A percentile compares a stretch with the other conserved stretches of the same genome.
Evolutionary conservation across 2,797 vertebrate species (phyloP).

Genomic region (Taeniopygia guttata): DNA sequence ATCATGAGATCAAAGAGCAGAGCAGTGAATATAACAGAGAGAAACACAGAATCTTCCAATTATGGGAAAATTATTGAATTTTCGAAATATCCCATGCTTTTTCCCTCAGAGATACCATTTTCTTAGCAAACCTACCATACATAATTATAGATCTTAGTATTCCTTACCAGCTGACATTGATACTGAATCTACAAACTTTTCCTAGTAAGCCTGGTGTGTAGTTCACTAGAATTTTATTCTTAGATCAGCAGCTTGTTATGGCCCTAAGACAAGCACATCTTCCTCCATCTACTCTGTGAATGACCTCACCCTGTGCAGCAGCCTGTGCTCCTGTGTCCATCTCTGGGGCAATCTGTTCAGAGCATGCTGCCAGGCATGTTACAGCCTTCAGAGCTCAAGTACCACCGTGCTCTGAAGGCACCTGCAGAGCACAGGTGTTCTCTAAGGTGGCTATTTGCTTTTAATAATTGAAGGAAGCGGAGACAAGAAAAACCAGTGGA

Average conservation of each 20-base stretch:
- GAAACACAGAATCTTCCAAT: neutral
- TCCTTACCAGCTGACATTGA: neutral
- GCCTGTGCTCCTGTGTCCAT: neutral
- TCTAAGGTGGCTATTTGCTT: neutral
- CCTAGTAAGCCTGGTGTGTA: neutral
- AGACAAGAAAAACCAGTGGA: neutral
- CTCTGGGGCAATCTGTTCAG: constrained; percentile 26
- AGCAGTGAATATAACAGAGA: neutral
- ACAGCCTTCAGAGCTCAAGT: neutral
- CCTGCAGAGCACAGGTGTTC: constrained; percentile 41
- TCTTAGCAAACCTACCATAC: neutral
- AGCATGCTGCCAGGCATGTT: neutral
- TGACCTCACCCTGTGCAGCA: neutral
- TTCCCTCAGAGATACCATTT: neutral
- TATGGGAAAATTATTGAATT: neutral
- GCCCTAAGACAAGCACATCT: neutral
- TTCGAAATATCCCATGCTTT: neutral
- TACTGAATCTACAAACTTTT: neutral
- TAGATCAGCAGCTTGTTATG: neutral
- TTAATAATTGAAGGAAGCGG: neutral
- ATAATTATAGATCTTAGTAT: neutral
- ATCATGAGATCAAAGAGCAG: neutral
- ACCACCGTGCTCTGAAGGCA: neutral
- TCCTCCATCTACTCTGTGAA: neutral
- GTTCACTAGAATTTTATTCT: neutral